Base-by-base conservation (phyloP, 2,888 invertebrate species). In the Xestia xanthographa region DNA sequence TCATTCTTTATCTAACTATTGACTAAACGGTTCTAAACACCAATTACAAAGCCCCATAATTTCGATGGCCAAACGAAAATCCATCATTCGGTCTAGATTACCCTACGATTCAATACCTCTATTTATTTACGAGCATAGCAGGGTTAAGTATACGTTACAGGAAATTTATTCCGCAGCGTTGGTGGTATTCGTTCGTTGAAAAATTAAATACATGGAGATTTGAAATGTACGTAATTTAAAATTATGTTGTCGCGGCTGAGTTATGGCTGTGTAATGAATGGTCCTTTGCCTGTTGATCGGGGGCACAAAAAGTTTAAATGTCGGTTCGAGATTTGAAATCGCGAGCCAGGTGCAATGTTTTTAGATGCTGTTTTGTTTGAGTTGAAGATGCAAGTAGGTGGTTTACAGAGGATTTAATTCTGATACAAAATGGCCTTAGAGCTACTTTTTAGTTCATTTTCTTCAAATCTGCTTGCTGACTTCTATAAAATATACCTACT, bases 91-190 rank as follows among this genome's bases (percentile, higher is more conserved):
- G 43, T 82, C 80, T 82, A 83, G 86, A 69, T 90, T 92, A 78
- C 93, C 93, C 92, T 92, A 83, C 75, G 83, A 80, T 89, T 88
- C 87, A 74, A 89, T 90, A 90, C 86, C 77, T 83, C 90, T 92
- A 92, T 93, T 93, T 94, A 93, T 94, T 93, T 93, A 92, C 91
- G 85, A 88, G 92, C 89, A 90, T 93, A 91, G 89, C 87, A 86
- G 87, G 90, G 87, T 91, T 93, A 94, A 94, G 92, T 94, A 91
- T 92, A 91, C 91, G 93, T 91, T 92, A 90, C 88, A 87, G 87
- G 80, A 87, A 92, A 93, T 93, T 92, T 92, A 93, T 93, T 89
- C 87, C 79, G 72, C 83, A 29, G 29, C 85, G 90, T 86, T 85
- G 88, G 90, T 88, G 90, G 90, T 88, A 85, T 83, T 68, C 68